These are phyloP conservation scores for Augiades crinisus DNA, from an alignment of 2,888 invertebrate genomes.

Conservation along the genomic window DNA sequence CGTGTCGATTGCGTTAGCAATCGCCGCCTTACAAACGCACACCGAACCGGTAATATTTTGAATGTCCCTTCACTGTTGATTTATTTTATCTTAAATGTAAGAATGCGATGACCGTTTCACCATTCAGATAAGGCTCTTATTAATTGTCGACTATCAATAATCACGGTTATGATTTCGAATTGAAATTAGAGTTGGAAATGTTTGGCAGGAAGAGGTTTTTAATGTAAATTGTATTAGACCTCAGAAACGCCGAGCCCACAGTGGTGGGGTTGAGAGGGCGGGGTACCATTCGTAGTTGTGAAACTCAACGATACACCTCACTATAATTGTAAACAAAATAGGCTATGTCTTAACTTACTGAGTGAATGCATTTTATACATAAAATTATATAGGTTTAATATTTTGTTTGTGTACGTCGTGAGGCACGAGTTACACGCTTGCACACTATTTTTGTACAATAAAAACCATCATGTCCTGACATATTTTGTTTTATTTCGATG, in stretches of 20 bases:
- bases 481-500: slow-evolving; percentile 66
- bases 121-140: slow-evolving; percentile 1
- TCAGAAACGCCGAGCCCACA: slow-evolving; percentile 49
- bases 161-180: not conserved
- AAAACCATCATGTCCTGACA: slow-evolving; percentile 78
- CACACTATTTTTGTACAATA: slow-evolving; percentile 82
- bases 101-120: not conserved
- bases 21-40: slow-evolving; percentile 8
- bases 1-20: slow-evolving; percentile 32
- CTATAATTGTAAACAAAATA: slow-evolving; percentile 66
- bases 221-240: slow-evolving; percentile 35
- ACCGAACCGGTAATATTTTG: slow-evolving; percentile 30
- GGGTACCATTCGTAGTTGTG: slow-evolving; percentile 61
- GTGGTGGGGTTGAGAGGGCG: slow-evolving; percentile 58
- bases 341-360: slow-evolving; percentile 77
- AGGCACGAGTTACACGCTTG: slow-evolving; percentile 77
- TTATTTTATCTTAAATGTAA: slow-evolving; percentile 50
- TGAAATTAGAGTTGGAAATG: slow-evolving; percentile 5
- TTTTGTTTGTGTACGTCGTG: slow-evolving; percentile 77
- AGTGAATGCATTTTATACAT: slow-evolving; percentile 80
- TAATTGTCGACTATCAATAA: not conserved
- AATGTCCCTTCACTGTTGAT: slow-evolving; percentile 39
- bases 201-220: slow-evolving; percentile 4
- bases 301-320: slow-evolving; percentile 76
- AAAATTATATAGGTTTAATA: slow-evolving; percentile 66